Evolutionary conservation across 2,888 invertebrate species (phyloP).

Genomic region (Apodemia duryi): DNA sequence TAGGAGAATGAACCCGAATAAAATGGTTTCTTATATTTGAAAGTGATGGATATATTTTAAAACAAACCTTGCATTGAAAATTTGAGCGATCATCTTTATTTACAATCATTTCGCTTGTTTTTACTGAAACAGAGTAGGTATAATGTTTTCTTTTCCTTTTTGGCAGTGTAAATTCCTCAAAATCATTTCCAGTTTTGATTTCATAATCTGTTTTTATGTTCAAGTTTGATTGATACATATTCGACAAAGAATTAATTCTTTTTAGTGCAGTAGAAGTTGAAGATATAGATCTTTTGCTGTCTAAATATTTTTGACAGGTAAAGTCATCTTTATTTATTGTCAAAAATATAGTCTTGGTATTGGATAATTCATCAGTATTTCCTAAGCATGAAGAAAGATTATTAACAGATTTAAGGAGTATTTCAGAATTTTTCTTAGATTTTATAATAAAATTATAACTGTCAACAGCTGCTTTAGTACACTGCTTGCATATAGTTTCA

Average conservation of each 20-base stretch:
- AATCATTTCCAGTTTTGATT: conserved; percentile 23
- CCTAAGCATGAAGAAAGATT: conserved; percentile 40
- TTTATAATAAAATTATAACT: conserved; percentile 48
- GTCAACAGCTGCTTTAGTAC: conserved; percentile 41
- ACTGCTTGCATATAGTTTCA: conserved; percentile 46
- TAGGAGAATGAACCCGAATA: conserved; percentile 51
- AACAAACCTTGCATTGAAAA: conserved; percentile 49
- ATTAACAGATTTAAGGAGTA: conserved; percentile 40
- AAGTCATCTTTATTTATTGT: conserved; percentile 42
- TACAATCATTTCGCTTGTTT: conserved; percentile 44
- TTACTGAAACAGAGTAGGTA: conserved; percentile 32
- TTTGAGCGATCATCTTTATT: conserved; percentile 37
- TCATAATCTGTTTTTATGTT: conserved; percentile 27
- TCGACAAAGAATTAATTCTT: conserved; percentile 33
- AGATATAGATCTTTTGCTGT: conserved; percentile 33
- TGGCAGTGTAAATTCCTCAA: background rate
- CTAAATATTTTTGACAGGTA: conserved; percentile 45
- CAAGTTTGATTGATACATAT: conserved; percentile 23
- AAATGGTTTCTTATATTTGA: conserved; percentile 49
- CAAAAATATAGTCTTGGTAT: conserved; percentile 45
- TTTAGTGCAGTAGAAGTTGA: conserved; percentile 37
- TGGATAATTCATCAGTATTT: conserved; percentile 30
- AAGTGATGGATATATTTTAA: conserved; percentile 41
- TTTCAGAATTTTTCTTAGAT: conserved; percentile 39
- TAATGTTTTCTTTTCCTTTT: conserved; percentile 29